These are phyloP conservation scores for Proctacanthus coquilletti DNA, from an alignment of 1,140 invertebrate species.

Conservation along the genomic window DNA sequence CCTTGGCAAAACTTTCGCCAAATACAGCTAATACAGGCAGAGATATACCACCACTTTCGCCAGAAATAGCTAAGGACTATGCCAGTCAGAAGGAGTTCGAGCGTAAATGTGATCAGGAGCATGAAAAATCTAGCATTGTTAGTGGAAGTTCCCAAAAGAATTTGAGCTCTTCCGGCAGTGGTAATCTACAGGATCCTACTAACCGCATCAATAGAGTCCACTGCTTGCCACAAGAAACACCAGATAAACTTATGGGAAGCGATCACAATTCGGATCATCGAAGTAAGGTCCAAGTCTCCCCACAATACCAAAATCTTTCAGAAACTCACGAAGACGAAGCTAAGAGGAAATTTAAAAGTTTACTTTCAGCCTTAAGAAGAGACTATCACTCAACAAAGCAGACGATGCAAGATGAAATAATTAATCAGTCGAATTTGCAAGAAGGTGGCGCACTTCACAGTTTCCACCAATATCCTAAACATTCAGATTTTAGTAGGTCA, in stretches of 20 bases:
- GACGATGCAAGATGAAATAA: not conserved
- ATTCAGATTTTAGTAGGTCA: not conserved
- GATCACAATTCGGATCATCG: too few species aligned
- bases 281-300: too few species aligned
- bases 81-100: not conserved
- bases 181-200: not conserved
- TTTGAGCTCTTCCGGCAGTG: conserved; percentile 3
- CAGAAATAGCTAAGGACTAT: not conserved
- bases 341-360: not conserved
- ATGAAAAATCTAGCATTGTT: not conserved
- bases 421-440: not conserved
- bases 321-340: not conserved
- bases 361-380: not conserved
- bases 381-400: not conserved
- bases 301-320: not conserved
- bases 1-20: not conserved
- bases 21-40: not conserved
- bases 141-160: conserved; percentile 1
- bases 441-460: not conserved
- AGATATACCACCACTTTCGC: not conserved
- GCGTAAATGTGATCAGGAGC: not conserved
- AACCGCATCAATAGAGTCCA: too few species aligned
- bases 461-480: not conserved
- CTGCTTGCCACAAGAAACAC: too few species aligned
- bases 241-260: too few species aligned